Base-by-base conservation (phyloP, 2,797 vertebrate species). In the Cottoperca gobio region DNA sequence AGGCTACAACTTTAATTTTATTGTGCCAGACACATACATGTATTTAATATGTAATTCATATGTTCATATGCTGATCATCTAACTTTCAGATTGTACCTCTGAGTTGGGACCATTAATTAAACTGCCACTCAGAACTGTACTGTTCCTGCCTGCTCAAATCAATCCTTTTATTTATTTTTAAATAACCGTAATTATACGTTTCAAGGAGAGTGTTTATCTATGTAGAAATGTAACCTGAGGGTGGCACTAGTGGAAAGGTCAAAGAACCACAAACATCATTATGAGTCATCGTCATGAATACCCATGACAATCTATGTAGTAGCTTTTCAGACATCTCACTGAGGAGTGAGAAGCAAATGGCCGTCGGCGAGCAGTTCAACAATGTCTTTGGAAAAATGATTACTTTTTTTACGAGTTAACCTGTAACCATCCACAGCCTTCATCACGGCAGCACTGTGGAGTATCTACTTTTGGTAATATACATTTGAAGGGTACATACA, bases 391-490 rank as follows among this genome's bases (percentile, higher is more conserved):
- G 13, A 62, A 55, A 58, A 40, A 70, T 57, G 58, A 33, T 64
- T 8, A 37, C 8, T 19, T 60, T 31, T 49, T 24, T 23, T 37
- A 16, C 16, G 42, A 58, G 24, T 11, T 24, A 60, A 21, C 23
- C 42, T 63, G 39, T 17, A 40, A 45, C 52, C 59, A 72, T 53
- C 54, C 39, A 43, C 26, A 49, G 19, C 52, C 26, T 49, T 50
- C 69, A 55, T 61, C 59, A n/a, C 31, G 12, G 24, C 35, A 28
- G 40, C 23, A 26, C 42, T 50, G 58, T 50, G 50, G 64, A 45
- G 16, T 6, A 46, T 45, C 45, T 68, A 60, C 55, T 68, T 76
- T 42, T 42, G 46, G 14, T 37, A 16, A 48, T 28, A 42, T 31
- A 12, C 55, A 33, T 26, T 40, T 17, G n/a, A 54, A 53, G 26